A percentile compares a stretch with the other conserved stretches of the same genome.
Evolutionary conservation across 2,797 vertebrate genomes (phyloP).

Genomic region (Halcyon badia): DNA sequence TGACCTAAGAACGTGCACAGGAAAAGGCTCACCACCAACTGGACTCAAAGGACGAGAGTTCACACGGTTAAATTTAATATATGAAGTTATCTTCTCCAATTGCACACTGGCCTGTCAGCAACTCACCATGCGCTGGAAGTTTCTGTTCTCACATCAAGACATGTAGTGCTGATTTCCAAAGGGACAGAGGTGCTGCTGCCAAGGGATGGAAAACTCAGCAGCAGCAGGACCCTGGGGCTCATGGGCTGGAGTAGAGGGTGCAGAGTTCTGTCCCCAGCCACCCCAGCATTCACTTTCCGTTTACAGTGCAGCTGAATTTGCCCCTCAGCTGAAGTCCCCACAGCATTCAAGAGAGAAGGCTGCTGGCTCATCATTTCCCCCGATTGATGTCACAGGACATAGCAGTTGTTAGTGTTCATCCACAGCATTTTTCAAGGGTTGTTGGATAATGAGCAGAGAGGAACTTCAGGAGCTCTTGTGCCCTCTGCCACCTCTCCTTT

Average conservation of each 20-base stretch:
- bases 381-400: not conserved
- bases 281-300: not conserved
- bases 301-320: not conserved
- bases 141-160: not conserved
- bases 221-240: fast-evolving
- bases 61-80: not conserved
- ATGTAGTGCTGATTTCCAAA: not conserved
- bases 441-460: not conserved
- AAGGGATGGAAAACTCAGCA: not conserved
- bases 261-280: not conserved
- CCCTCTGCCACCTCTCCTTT: not conserved
- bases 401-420: not conserved
- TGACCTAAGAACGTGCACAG: not conserved
- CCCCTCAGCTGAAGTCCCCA: not conserved
- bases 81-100: not conserved
- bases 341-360: not conserved
- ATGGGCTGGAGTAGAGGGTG: not conserved
- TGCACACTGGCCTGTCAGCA: not conserved
- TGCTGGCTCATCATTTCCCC: not conserved
- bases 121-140: not conserved
- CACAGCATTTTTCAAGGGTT: not conserved
- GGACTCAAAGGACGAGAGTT: not conserved
- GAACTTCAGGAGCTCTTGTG: not conserved
- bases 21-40: not conserved
- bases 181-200: not conserved